These are phyloP conservation scores for Acanthococcus lagerstroemiae DNA, from an alignment of 2,888 invertebrate genomes.

Conservation along the genomic window DNA sequence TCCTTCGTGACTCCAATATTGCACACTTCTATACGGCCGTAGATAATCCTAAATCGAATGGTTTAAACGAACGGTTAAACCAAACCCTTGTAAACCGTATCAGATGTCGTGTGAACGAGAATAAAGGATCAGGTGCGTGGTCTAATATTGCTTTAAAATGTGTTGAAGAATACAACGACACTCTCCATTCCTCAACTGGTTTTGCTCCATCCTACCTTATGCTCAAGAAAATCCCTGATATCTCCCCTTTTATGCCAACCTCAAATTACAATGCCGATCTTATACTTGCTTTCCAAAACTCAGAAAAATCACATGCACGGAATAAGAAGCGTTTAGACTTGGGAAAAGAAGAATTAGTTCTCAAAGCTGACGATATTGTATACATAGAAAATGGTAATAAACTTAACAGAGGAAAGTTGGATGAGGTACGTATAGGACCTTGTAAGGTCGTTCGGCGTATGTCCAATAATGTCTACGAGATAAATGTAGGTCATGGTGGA, in stretches of 20 bases:
- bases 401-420: background rate
- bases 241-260: background rate
- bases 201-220: background rate
- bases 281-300: background rate
- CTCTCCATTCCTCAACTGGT: background rate
- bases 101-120: background rate
- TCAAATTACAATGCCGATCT: background rate
- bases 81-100: background rate
- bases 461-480: background rate
- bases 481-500: background rate
- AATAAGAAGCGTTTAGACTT: background rate
- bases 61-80: no score
- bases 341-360: background rate
- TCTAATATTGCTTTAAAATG: background rate
- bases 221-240: background rate
- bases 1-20: background rate
- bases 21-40: background rate
- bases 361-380: background rate
- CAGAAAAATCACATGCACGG: background rate
- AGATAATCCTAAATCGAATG: background rate
- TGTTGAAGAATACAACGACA: background rate
- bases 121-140: background rate
- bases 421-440: background rate
- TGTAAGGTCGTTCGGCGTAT: background rate
- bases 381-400: background rate